phyloP scores from a whole-genome alignment of 2,113 vertebrate genomes.

The Argyrosomus japonicus region DNA sequence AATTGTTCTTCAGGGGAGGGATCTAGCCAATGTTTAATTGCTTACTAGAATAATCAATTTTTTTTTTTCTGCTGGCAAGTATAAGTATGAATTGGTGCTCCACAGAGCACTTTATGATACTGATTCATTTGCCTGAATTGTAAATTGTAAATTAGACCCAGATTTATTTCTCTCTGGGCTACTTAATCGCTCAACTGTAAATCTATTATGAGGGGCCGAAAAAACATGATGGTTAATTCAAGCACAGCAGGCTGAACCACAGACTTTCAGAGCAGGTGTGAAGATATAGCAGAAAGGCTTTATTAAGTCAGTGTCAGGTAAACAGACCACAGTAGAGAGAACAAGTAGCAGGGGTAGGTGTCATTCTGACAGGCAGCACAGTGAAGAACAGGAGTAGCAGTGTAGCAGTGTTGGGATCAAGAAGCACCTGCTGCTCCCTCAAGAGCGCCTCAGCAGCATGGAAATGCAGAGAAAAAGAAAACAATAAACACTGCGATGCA shows the following conservation, averaged over 20 bases:
- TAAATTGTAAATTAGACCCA: slow-evolving; percentile 36
- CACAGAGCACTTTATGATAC: slow-evolving; percentile 19
- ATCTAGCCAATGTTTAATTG: slow-evolving; percentile 10
- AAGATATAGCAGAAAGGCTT: slow-evolving; percentile 42
- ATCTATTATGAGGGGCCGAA: slow-evolving; percentile 13
- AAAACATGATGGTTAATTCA: slow-evolving; percentile 26
- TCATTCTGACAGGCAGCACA: slow-evolving; percentile 62
- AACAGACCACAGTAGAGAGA: slow-evolving; percentile 55
- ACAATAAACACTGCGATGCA: slow-evolving; percentile 48
- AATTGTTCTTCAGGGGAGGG: slow-evolving; percentile 1
- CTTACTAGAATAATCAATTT: slow-evolving; percentile 1
- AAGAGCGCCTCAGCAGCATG: slow-evolving; percentile 49
- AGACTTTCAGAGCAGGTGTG: slow-evolving; percentile 52
- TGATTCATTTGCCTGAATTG: slow-evolving; percentile 47
- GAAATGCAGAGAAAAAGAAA: slow-evolving; percentile 37
- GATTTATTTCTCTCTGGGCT: slow-evolving; percentile 44
- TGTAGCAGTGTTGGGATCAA: slow-evolving; percentile 53
- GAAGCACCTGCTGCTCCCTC: slow-evolving; percentile 60
- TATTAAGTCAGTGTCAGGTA: slow-evolving; percentile 69
- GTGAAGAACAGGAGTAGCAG: slow-evolving; percentile 48
- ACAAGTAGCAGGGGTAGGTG: slow-evolving; percentile 51
- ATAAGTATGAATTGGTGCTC: slow-evolving; percentile 16
- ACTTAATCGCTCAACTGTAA: slow-evolving; percentile 44
- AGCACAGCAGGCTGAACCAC: slow-evolving; percentile 31
- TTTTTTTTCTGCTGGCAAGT: neutral